phyloP scores from a whole-genome alignment of 2,113 vertebrate species.

The Podarcis raffonei region DNA sequence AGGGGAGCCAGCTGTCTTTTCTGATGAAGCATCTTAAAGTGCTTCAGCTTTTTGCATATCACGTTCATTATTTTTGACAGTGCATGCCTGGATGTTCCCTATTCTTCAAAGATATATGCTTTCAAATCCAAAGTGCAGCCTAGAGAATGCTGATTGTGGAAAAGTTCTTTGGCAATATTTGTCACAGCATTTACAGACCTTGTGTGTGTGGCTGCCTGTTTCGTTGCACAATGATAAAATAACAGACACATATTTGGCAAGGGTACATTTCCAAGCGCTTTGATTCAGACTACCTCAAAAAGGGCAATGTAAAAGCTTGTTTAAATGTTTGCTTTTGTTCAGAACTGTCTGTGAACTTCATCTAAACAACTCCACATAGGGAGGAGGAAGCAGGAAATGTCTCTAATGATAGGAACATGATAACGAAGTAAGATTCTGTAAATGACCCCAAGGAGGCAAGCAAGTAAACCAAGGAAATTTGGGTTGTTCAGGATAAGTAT shows the following conservation, averaged over 20 bases:
- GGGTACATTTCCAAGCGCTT: neutral
- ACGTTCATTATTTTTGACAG: too few species aligned
- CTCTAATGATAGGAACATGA: neutral
- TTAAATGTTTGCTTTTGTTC: slow-evolving; percentile 14
- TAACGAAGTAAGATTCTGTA: neutral
- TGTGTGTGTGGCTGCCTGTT: neutral
- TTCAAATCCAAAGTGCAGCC: neutral
- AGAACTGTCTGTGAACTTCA: neutral
- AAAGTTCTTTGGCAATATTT: neutral
- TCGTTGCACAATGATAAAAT: neutral
- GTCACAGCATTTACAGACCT: neutral
- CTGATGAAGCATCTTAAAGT: too few species aligned
- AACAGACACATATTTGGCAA: neutral
- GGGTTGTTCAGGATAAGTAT: neutral
- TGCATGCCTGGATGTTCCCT: neutral
- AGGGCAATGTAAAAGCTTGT: neutral
- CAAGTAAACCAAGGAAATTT: slow-evolving; percentile 15
- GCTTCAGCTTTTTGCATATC: too few species aligned
- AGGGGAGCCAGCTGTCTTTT: too few species aligned
- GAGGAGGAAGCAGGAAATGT: neutral
- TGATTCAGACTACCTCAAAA: neutral
- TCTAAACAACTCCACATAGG: neutral
- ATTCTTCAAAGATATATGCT: neutral
- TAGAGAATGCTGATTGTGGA: neutral
- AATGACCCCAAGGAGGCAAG: slow-evolving; percentile 20